Conservation (phyloP, 2,113 vertebrate species). For the Oreochromis tanganicae region DNA sequence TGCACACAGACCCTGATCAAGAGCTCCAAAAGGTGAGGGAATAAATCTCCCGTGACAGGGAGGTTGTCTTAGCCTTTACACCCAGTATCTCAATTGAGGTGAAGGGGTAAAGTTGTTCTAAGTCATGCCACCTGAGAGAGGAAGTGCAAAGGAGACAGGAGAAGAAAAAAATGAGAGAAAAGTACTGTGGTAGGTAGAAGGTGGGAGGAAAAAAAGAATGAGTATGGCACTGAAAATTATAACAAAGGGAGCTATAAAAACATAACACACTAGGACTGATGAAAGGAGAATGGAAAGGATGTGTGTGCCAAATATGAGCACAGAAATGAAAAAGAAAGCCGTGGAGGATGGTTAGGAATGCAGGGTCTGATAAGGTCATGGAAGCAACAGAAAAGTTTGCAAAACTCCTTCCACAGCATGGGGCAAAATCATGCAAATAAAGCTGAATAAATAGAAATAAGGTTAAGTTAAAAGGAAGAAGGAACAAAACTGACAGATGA, state of each 20-base stretch:
- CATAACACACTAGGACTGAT: neutral
- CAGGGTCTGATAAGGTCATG: neutral
- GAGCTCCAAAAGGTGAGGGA: slow-evolving; percentile 47
- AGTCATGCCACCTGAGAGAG: neutral
- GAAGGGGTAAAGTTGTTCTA: slow-evolving; percentile 17
- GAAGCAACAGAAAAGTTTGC: neutral
- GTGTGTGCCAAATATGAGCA: neutral
- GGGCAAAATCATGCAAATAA: neutral
- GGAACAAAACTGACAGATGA: slow-evolving; percentile 19
- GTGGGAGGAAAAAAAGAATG: neutral
- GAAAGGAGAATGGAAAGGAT: neutral
- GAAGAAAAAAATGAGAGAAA: neutral
- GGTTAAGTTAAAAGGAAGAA: neutral
- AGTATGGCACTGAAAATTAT: neutral
- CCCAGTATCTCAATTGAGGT: slow-evolving; percentile 13
- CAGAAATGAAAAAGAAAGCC: neutral
- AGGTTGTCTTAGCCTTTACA: slow-evolving; percentile 47
- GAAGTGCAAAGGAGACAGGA: neutral
- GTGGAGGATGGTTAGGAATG: neutral
- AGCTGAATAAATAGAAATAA: slow-evolving; percentile 12
- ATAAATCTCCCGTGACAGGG: slow-evolving; percentile 54
- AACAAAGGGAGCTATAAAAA: neutral
- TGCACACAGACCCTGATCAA: slow-evolving; percentile 37
- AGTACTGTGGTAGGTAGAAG: neutral
- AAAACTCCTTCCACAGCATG: neutral